Evolutionary conservation across 2,113 vertebrate genomes (phyloP), one percentile per base, ranked within the genome.

Genomic region (Stigmatopora nigra): DNA sequence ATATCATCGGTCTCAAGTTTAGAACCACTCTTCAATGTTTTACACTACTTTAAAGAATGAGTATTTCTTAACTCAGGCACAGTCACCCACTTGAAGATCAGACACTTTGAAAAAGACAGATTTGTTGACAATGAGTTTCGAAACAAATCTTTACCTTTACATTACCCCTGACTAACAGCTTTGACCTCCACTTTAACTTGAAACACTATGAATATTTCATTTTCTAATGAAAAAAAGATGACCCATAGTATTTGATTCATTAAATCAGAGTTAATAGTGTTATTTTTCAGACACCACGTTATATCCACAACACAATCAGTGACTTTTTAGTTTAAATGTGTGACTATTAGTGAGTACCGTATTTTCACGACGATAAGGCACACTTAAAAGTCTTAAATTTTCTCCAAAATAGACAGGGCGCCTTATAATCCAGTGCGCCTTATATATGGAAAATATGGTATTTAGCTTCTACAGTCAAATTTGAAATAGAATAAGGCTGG

Each of bases 131-230:
- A 64, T 73, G 78, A 63, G 62, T 45, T 38, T 70, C 76, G 75
- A 78, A 75, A 90, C 81, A 87, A 81, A 71, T 76, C 80, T 90
- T 89, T 78, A 85, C 78, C 17, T 56, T 38, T 80, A 87, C 77
- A 78, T 76, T 56, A 1, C 44, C 74, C 73, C 71, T 15, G 31
- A 68, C 61, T 66, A 75, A 74, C 78, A 62, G 71, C 73, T 69
- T 58, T 31, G 71, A 69, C 49, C 69, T 68, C 61, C 69, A 38
- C 72, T 47, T 16, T 72, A 75, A 82, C 65, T 71, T 51, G 11
- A 49, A 45, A 56, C 53, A 56, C 6, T 25, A 13, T 14, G 14
- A 56, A 31, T 13, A 31, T 13, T 56, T 31, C 25, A 22, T 4
- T 15, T 56, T 15, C 5, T 56, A 56, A 56, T 56, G 20, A 56